phyloP scores from a whole-genome alignment of 2,797 vertebrate genomes.

The Eulemur mongoz region DNA sequence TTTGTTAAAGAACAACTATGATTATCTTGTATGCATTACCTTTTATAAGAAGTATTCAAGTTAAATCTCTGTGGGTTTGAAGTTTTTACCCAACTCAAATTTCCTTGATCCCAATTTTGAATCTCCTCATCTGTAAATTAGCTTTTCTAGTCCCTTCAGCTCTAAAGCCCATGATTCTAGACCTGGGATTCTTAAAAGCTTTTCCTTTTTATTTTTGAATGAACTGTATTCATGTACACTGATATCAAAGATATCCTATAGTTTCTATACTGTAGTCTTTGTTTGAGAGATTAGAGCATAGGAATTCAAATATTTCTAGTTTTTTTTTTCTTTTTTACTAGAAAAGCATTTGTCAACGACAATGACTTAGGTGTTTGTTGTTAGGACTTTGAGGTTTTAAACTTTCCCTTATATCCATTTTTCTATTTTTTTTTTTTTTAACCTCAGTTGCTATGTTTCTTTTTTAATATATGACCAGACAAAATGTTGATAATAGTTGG shows the following conservation, averaged over 20 bases:
- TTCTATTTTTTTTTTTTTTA: background rate
- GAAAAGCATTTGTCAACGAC: background rate
- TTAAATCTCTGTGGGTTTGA: background rate
- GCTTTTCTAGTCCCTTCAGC: background rate
- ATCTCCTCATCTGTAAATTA: background rate
- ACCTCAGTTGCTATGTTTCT: background rate
- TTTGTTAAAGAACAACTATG: background rate
- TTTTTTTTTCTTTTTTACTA: background rate
- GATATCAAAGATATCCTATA: background rate
- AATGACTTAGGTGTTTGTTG: background rate
- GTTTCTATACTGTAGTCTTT: background rate
- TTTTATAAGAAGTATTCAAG: background rate
- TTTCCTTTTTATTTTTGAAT: background rate
- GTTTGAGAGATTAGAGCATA: background rate
- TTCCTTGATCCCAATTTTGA: background rate
- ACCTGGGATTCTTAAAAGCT: background rate
- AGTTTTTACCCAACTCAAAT: background rate
- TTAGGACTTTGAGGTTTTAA: background rate
- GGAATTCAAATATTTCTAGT: background rate
- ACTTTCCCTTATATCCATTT: background rate
- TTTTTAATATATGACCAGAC: background rate
- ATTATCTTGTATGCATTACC: background rate
- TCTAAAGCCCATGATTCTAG: background rate
- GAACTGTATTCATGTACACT: background rate
- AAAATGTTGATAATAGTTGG: background rate